phyloP scores from a whole-genome alignment of 2,113 vertebrate genomes.

The Amazona guildingii region DNA sequence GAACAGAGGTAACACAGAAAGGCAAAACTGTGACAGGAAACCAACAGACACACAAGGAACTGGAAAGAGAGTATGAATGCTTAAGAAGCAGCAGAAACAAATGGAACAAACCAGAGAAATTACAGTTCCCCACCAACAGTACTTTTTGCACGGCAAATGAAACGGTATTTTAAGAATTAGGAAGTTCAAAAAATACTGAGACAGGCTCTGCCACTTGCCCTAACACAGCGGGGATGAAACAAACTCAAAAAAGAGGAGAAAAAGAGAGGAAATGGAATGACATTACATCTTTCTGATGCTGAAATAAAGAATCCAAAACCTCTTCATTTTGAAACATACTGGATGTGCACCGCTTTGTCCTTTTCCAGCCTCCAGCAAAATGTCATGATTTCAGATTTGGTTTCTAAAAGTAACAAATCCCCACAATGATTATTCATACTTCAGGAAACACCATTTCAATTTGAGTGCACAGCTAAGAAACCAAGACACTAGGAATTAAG shows the following conservation, averaged over 20 bases:
- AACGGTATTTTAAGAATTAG: neutral
- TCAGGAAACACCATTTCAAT: neutral
- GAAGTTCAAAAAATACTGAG: neutral
- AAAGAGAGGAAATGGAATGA: neutral
- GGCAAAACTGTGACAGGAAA: neutral
- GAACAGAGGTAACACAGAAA: neutral
- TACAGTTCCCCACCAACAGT: neutral
- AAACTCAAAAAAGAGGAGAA: neutral
- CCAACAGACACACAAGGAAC: neutral
- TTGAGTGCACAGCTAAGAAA: neutral
- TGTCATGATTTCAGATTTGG: neutral
- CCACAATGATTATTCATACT: neutral
- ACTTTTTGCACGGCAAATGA: neutral
- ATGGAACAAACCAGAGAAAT: neutral
- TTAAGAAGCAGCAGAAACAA: neutral
- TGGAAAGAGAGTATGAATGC: neutral
- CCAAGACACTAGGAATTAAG: neutral
- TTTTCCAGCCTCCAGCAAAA: neutral
- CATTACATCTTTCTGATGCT: neutral
- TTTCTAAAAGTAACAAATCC: neutral
- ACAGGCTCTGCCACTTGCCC: neutral
- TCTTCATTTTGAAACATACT: neutral
- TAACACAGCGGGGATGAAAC: neutral
- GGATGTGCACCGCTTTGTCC: neutral
- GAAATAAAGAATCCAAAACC: neutral